Evolutionary conservation across 2,113 vertebrate species (phyloP).

Genomic region (Onychostoma macrolepis): DNA sequence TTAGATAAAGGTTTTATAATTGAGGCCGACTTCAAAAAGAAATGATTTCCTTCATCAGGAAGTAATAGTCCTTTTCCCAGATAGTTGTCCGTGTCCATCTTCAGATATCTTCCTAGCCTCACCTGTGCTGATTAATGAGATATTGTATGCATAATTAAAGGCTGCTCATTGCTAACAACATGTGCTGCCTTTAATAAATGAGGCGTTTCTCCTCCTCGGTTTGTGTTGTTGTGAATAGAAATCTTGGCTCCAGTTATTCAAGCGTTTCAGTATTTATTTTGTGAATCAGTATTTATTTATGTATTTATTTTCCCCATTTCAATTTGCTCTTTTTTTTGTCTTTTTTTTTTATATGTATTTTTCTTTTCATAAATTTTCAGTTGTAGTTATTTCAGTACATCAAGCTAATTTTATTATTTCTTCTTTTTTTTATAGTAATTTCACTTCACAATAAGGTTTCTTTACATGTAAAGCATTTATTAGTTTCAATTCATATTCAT

Average conservation of each 20-base stretch:
- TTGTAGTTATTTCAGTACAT: no score
- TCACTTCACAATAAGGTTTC: no score
- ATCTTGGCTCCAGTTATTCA: background rate
- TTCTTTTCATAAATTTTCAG: no score
- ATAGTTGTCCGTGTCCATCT: background rate
- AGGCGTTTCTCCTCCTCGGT: conserved; percentile 8
- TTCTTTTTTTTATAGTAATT: no score
- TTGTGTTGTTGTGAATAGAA: background rate
- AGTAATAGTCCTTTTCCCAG: conserved; percentile 1
- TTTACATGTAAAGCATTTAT: no score
- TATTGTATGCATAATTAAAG: conserved; percentile 58
- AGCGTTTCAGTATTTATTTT: no score
- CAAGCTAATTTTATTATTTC: no score
- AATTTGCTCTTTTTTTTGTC: no score
- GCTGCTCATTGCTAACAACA: conserved; percentile 46
- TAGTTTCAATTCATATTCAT: no score
- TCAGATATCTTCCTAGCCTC: conserved; percentile 16
- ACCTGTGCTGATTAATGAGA: conserved; percentile 56
- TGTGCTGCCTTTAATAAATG: conserved; percentile 8
- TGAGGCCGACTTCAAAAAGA: background rate
- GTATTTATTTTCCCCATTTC: no score
- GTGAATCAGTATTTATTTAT: no score
- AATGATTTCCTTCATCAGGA: conserved; percentile 15
- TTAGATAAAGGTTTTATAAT: conserved; percentile 3
- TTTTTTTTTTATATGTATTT: no score